A percentile compares a stretch with the other conserved stretches of the same genome.
phyloP scores from a whole-genome alignment of 2,113 vertebrate genomes.

The Asarcornis scutulata region DNA sequence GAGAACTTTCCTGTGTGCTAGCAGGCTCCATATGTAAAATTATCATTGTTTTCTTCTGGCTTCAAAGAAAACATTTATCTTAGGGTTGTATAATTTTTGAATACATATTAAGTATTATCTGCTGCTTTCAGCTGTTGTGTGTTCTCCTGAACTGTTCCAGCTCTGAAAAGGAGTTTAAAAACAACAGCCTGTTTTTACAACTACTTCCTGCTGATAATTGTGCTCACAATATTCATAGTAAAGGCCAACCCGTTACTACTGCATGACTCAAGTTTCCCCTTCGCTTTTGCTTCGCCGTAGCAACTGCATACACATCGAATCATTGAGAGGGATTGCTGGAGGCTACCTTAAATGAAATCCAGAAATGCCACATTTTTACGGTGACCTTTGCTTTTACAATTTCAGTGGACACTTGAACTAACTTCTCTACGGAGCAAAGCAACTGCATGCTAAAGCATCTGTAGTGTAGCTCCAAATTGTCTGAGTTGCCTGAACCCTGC shows the following conservation, averaged over 20 bases:
- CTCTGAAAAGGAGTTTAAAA: slow-evolving; percentile 47
- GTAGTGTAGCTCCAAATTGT: background rate
- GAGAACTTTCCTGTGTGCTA: slow-evolving; percentile 10
- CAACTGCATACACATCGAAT: background rate
- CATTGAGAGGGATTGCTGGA: slow-evolving; percentile 8
- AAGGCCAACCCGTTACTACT: slow-evolving; percentile 47
- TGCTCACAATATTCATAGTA: slow-evolving; percentile 35
- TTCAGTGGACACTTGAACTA: background rate
- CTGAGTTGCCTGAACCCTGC: background rate
- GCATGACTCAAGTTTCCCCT: slow-evolving; percentile 65
- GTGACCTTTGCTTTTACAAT: slow-evolving; percentile 38
- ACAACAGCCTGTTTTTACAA: slow-evolving; percentile 72
- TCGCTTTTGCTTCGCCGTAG: background rate
- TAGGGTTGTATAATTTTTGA: slow-evolving; percentile 18
- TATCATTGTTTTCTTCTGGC: slow-evolving; percentile 32
- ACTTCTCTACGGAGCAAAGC: background rate
- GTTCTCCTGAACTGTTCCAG: slow-evolving; percentile 42
- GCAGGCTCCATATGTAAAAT: background rate
- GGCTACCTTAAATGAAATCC: slow-evolving; percentile 53
- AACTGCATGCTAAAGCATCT: background rate
- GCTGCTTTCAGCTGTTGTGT: slow-evolving; percentile 39
- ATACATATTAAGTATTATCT: slow-evolving; percentile 60
- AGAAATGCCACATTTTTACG: slow-evolving; percentile 39
- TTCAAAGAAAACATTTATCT: slow-evolving; percentile 58
- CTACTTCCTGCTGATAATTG: slow-evolving; percentile 71